Evolutionary conservation across 1,140 invertebrate species (phyloP), one percentile per base, ranked within the genome.

Genomic region (Nephotettix cincticeps): DNA sequence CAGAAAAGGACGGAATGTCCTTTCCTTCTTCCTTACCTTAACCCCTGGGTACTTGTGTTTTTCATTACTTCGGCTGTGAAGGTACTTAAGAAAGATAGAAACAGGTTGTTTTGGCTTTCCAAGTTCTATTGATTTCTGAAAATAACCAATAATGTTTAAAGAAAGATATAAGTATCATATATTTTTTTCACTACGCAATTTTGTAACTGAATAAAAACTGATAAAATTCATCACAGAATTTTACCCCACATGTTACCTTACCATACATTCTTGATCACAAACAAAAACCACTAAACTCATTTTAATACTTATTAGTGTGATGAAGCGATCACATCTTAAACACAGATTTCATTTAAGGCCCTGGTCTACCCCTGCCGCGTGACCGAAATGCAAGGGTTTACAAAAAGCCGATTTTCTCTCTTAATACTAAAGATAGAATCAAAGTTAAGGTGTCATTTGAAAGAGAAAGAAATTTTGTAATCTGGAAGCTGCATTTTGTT

Each of bases 71-170:
- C 56, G 25, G n/a, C 56, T 61, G 2, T 25, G 1, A 14, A 61
- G 13, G 28, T 27, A 61, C n/a, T 29, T 61, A 11, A 25, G 3
- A 61, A 61, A 61, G 21, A n/a, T 25, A 6, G 56, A 21, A 3
- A 61, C 13, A 27, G 56, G 56, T 61, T n/a, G 13, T 23, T 61
- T 61, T 2, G 56, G 56, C 28, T 61, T 61, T 28, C 56, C 56
- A 25, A 61, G 56, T 61, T 61, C 56, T 61, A 27, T 25, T 21
- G 56, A 25, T 61, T 29, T 61, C 56, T 61, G 25, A 6, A 61
- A 61, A 51, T 11, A 19, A n/a, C 3, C 3, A 19, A 51, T 51
- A 19, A 11, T 9, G 6, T 9, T 19, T n/a, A 19, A 4, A n/a
- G 17, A 51, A 51, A 51, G 6, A n/a, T 19, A n/a, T 19, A 51